Evolutionary conservation across 2,888 invertebrate species (phyloP).

Genomic region (Lepeophtheirus nordmannii): DNA sequence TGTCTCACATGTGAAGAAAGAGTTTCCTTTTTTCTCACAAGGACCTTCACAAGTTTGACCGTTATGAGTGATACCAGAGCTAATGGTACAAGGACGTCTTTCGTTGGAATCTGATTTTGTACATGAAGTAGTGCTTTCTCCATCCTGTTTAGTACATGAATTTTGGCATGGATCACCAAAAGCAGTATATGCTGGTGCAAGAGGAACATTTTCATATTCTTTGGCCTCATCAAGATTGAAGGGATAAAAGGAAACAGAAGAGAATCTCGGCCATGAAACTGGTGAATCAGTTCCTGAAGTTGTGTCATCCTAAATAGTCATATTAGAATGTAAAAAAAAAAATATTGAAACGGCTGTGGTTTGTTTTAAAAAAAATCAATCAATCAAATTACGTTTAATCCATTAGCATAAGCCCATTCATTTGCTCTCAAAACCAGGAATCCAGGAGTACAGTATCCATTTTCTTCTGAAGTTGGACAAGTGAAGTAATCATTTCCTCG

Average conservation of each 20-base stretch:
- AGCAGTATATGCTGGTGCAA: not conserved
- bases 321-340: too few species aligned
- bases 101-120: not conserved
- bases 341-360: too few species aligned
- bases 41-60: not conserved
- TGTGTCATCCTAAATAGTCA: too few species aligned
- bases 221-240: not conserved
- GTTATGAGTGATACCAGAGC: not conserved
- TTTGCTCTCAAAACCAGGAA: not conserved
- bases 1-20: not conserved
- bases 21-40: not conserved
- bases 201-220: not conserved
- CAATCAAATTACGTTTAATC: too few species aligned
- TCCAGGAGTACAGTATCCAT: conserved; percentile 5
- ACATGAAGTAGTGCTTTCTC: not conserved
- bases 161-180: not conserved
- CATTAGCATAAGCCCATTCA: not conserved
- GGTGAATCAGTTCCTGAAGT: too few species aligned
- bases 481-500: not conserved
- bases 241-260: not conserved
- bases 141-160: not conserved
- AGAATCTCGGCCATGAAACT: too few species aligned
- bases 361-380: too few species aligned
- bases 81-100: not conserved
- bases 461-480: not conserved